Base-by-base conservation (phyloP, 1,140 invertebrate species). In the Magallana gigas region DNA sequence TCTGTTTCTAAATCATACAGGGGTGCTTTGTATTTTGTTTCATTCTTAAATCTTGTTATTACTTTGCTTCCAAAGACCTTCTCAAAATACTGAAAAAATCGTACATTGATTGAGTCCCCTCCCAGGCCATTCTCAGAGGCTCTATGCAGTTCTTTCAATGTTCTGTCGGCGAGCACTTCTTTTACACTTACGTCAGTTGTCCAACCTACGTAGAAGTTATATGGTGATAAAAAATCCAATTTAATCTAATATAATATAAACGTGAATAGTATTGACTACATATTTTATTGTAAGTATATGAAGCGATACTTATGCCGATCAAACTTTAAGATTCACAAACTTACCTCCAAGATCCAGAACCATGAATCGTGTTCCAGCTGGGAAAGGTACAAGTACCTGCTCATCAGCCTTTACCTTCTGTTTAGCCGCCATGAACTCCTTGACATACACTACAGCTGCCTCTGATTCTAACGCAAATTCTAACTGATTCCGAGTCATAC, bases 21-120 rank as follows among this genome's bases (percentile, higher is more conserved):
- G 87, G 92, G 91, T 58, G 11, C 18, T 64, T 87, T 84, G 4
- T 91, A 85, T 82, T 90, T 85, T 83, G 89, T 88, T 16, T 91
- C 90, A 11, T 89, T 87, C n/a, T 89, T 83, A 88, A 93, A 93
- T 83, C 88, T 88, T 1, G 89, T 83, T 23, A 93, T 91, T 58
- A 90, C 91, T 11, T 90, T 89, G 23, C 88, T 85, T 16, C 85
- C 85, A 62, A 87, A n/a, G 9, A 82, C 23, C 11, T 82, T 12
- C 29, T 36, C n/a, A 36, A 87, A n/a, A 23, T 83, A 87, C 3
- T 56, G 23, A 2, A 59, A 48, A 16, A 84, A 60, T 84, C 29
- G 29, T 60, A 16, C 14, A 4, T 87, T 87, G 9, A 87, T 80
- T 2, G 76, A 64, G 6, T 59, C 29, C 0, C 85, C 85, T 48